phyloP scores from a whole-genome alignment of 2,888 invertebrate genomes.

The Parnassius mnemosyne region DNA sequence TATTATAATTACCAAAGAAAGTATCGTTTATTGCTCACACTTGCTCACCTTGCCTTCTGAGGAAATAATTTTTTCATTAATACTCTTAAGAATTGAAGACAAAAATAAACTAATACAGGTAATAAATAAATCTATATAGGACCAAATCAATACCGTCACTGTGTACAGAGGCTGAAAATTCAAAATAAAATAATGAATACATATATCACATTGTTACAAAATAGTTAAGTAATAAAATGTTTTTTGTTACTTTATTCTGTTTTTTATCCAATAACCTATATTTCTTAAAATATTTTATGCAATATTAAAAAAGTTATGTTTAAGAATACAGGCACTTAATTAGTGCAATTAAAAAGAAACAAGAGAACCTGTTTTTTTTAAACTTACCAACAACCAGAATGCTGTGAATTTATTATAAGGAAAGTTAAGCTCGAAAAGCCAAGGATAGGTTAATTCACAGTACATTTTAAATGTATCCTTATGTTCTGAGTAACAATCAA shows the following conservation, averaged over 20 bases:
- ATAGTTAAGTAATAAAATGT: too few species aligned
- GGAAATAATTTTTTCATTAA: slow-evolving; percentile 66
- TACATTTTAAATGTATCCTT: slow-evolving; percentile 13
- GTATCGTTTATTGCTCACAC: not conserved
- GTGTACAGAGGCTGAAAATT: slow-evolving; percentile 64
- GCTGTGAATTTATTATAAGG: slow-evolving; percentile 4
- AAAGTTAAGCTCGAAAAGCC: slow-evolving; percentile 18
- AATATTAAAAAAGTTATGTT: too few species aligned
- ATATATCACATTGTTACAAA: too few species aligned
- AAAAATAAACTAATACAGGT: slow-evolving; percentile 84
- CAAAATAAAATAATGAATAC: too few species aligned
- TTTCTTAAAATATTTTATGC: too few species aligned
- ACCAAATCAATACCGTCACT: slow-evolving; percentile 83
- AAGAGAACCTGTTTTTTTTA: not conserved
- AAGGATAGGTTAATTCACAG: slow-evolving; percentile 1
- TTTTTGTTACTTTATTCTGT: too few species aligned
- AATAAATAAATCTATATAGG: slow-evolving; percentile 84
- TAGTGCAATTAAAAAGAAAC: too few species aligned
- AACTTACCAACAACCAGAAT: slow-evolving; percentile 10
- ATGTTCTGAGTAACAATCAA: not conserved
- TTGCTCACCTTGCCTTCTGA: slow-evolving; percentile 52
- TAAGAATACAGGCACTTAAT: not conserved
- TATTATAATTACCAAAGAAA: too few species aligned
- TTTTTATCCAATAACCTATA: too few species aligned
- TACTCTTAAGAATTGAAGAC: slow-evolving; percentile 80